These are phyloP conservation scores for Cygnus buccinator DNA, from an alignment of 2,113 vertebrate species.

Conservation along the genomic window DNA sequence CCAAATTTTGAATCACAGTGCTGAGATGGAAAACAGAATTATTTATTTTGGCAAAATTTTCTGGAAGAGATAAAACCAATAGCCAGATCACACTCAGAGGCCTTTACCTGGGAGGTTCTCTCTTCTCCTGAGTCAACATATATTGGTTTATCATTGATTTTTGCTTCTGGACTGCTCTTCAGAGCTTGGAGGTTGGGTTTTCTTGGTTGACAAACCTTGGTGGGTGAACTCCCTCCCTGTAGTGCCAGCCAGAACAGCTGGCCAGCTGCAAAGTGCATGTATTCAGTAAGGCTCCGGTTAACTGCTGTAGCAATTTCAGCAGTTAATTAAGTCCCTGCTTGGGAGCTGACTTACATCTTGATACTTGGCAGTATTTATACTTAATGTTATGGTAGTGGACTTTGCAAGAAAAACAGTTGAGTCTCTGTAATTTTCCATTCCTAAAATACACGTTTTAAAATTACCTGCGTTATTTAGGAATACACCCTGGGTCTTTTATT, in stretches of 20 bases:
- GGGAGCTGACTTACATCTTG: not conserved
- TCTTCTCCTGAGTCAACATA: rapidly evolving
- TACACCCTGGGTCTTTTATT: not conserved
- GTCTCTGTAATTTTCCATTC: not conserved
- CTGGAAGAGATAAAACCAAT: not conserved
- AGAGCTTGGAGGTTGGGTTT: not conserved
- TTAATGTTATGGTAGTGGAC: not conserved
- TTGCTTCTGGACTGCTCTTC: not conserved
- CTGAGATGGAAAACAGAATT: not conserved
- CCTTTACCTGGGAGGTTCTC: not conserved
- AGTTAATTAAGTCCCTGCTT: not conserved
- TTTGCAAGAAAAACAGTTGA: not conserved
- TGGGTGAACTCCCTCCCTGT: not conserved
- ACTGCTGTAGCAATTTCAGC: not conserved
- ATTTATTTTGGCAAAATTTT: not conserved
- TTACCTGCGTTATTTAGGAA: not conserved
- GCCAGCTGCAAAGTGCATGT: not conserved
- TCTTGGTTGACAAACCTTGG: not conserved
- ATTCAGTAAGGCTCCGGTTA: not conserved
- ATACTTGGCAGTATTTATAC: not conserved
- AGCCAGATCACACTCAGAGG: not conserved
- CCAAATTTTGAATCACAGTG: not conserved
- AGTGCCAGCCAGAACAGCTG: not conserved
- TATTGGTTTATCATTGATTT: not conserved
- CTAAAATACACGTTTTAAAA: not conserved